Evolutionary conservation across 2,888 invertebrate species (phyloP).

Genomic region (Caenorhabditis sp.): DNA sequence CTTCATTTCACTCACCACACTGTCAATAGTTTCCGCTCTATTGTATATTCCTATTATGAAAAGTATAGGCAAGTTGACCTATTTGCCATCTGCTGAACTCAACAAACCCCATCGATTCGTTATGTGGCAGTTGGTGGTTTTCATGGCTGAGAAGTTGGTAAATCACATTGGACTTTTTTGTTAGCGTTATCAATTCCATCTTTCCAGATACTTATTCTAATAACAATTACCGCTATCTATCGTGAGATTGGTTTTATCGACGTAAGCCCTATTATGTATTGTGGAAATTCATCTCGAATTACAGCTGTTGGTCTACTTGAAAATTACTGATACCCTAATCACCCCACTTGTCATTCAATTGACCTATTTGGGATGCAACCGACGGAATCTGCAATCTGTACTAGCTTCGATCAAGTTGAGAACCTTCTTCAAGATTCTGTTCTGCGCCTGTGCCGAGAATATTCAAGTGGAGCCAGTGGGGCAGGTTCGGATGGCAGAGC

Average conservation of each 20-base stretch:
- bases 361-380: not conserved
- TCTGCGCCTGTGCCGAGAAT: not conserved
- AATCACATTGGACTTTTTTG: too few relatives aligned
- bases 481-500: too few relatives aligned
- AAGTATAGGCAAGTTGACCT: not conserved
- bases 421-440: not conserved
- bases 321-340: not conserved
- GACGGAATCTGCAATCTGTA: not conserved
- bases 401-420: not conserved
- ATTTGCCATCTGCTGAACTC: not conserved
- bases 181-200: too few relatives aligned
- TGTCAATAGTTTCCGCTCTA: too few relatives aligned
- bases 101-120: not conserved
- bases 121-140: not conserved
- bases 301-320: too few relatives aligned
- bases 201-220: too few relatives aligned
- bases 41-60: conserved; percentile 2
- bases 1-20: too few relatives aligned
- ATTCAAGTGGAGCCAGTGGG: not conserved
- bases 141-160: too few relatives aligned
- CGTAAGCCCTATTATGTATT: too few relatives aligned
- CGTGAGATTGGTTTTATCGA: too few relatives aligned
- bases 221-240: too few relatives aligned
- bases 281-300: too few relatives aligned
- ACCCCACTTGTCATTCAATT: not conserved